A percentile compares a stretch with the other conserved stretches of the same genome.
Evolutionary conservation across 23 tunicate species (phyloP).

Genomic region (Halocynthia aurantium): DNA sequence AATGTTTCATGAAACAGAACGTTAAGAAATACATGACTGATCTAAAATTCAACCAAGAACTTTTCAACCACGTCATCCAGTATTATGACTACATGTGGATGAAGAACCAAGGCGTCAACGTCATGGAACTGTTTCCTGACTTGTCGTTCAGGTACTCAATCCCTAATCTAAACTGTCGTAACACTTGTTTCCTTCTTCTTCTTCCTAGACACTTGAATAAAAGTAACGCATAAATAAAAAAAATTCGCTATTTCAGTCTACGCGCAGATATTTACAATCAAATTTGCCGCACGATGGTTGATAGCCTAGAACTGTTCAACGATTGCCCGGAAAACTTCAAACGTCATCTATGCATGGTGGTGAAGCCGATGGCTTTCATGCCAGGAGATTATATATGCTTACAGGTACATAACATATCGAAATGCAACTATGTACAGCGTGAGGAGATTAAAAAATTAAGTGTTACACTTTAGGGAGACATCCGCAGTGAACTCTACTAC

Average conservation of each 20-base stretch:
- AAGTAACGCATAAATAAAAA: background rate
- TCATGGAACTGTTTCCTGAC: constrained; percentile 75
- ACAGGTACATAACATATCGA: constrained; percentile 20
- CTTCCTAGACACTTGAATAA: background rate
- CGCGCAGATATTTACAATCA: constrained; percentile 77
- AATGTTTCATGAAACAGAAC: constrained; percentile 14
- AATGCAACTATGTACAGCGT: background rate
- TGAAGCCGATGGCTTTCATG: constrained; percentile 66
- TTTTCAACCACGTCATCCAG: constrained; percentile 60
- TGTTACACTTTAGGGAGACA: constrained; percentile 35
- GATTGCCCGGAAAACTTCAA: constrained; percentile 78
- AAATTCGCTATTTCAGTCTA: constrained; percentile 26
- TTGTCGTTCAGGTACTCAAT: constrained; percentile 58
- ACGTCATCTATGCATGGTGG: constrained; percentile 75
- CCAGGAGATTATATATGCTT: constrained; percentile 90
- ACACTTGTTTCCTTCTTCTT: background rate
- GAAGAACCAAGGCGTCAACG: constrained; percentile 70
- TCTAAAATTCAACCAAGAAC: constrained; percentile 48
- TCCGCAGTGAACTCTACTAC: constrained; percentile 41
- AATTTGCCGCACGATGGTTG: constrained; percentile 54
- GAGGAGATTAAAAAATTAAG: background rate
- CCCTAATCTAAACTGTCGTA: background rate
- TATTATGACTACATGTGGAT: constrained; percentile 88
- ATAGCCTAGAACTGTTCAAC: constrained; percentile 50
- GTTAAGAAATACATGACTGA: constrained; percentile 77